These are phyloP conservation scores for Aramus guarauna DNA, from an alignment of 2,113 vertebrate genomes.

Conservation along the genomic window DNA sequence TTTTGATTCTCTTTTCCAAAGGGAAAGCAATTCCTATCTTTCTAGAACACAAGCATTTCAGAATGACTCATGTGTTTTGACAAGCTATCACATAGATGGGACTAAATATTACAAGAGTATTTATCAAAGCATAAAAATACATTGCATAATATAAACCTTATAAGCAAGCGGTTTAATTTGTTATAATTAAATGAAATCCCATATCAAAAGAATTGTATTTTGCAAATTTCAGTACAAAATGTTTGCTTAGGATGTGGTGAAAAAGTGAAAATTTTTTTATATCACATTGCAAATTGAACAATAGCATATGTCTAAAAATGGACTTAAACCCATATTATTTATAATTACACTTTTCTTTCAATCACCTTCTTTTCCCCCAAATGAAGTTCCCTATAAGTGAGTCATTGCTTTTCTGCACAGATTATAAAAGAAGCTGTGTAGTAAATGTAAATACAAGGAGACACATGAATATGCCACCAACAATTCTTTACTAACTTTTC, in stretches of 20 bases:
- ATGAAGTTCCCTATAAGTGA: not conserved
- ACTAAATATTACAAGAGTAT: not conserved
- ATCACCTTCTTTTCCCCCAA: not conserved
- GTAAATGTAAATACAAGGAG: not conserved
- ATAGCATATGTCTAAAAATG: not conserved
- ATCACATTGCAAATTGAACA: not conserved
- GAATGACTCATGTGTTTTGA: not conserved
- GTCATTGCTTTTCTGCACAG: not conserved
- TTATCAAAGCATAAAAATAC: not conserved
- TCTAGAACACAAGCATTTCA: constrained; percentile 3
- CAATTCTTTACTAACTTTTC: not conserved
- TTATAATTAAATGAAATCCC: not conserved
- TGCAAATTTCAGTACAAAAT: not conserved
- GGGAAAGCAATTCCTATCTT: not conserved
- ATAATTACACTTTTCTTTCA: not conserved
- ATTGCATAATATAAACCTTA: not conserved
- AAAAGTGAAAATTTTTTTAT: not conserved
- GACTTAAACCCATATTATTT: not conserved
- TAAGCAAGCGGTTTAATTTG: not conserved
- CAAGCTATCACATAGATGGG: not conserved
- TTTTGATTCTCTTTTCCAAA: not conserved
- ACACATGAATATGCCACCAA: not conserved
- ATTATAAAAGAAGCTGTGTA: not conserved
- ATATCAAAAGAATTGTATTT: not conserved
- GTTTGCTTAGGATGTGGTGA: not conserved